Conservation (phyloP, 2,113 vertebrate species). For the Malaclemys terrapin region DNA sequence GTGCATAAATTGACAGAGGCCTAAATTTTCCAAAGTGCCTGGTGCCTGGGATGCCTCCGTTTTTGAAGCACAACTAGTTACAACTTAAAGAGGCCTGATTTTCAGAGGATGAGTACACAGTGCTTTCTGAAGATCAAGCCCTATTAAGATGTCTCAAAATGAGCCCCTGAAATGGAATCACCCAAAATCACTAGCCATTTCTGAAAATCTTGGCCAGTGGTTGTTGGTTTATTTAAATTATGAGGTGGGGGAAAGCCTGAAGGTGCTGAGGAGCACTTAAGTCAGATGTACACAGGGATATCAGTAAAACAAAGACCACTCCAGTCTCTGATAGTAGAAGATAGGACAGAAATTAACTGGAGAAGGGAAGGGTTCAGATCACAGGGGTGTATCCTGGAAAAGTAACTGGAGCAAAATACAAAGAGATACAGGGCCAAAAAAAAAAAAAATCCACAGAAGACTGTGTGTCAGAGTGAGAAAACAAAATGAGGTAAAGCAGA, state of each 20-base stretch:
- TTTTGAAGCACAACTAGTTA: neutral
- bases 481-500: neutral
- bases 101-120: too few species aligned
- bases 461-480: conserved; percentile 22
- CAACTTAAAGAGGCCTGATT: neutral
- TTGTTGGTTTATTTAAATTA: neutral
- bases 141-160: too few species aligned
- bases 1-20: neutral
- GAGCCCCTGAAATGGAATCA: too few species aligned
- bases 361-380: fast-evolving
- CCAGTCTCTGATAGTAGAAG: neutral
- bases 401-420: neutral
- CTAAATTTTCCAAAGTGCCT: neutral
- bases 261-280: neutral
- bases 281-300: neutral
- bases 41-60: neutral
- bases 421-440: neutral
- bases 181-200: too few species aligned
- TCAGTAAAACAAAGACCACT: neutral
- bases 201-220: too few species aligned
- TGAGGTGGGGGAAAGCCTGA: neutral
- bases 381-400: neutral
- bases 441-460: neutral
- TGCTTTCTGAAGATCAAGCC: too few species aligned
- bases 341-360: neutral